A percentile compares a stretch with the other conserved stretches of the same genome.
phyloP scores from a whole-genome alignment of 2,888 invertebrate species.

The Pristionchus maxplancki region DNA sequence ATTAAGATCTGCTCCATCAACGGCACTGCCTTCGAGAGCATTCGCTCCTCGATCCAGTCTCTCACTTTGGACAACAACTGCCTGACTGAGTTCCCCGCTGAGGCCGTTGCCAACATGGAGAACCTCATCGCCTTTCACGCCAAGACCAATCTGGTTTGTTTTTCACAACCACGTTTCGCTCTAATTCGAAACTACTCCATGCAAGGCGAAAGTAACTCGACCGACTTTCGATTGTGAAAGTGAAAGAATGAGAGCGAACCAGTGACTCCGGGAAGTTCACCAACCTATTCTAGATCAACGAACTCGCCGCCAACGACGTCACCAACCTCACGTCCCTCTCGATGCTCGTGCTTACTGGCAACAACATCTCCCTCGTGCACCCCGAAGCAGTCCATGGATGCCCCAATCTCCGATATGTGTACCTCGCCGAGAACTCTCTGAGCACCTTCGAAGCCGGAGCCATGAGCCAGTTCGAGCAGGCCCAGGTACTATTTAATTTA shows the following conservation, averaged over 20 bases:
- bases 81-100: slow-evolving; percentile 69
- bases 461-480: slow-evolving; percentile 82
- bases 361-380: slow-evolving; percentile 74
- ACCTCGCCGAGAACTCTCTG: slow-evolving; percentile 76
- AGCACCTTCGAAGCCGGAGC: slow-evolving; percentile 83
- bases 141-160: slow-evolving; percentile 73
- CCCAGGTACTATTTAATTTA: slow-evolving; percentile 61
- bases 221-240: too few species aligned
- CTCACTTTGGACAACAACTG: slow-evolving; percentile 77
- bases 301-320: slow-evolving; percentile 64
- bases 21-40: slow-evolving; percentile 67
- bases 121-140: slow-evolving; percentile 75
- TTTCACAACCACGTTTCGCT: too few species aligned
- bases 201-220: too few species aligned
- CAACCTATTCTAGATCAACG: slow-evolving; percentile 70
- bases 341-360: slow-evolving; percentile 75
- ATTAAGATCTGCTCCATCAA: slow-evolving; percentile 71
- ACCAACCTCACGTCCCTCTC: slow-evolving; percentile 71
- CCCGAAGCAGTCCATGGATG: slow-evolving; percentile 72
- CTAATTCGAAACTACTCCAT: too few species aligned
- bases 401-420: slow-evolving; percentile 74
- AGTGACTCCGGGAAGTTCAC: too few species aligned
- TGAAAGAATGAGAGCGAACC: too few species aligned
- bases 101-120: slow-evolving; percentile 72
- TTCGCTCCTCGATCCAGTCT: slow-evolving; percentile 73